Evolutionary conservation across 2,113 vertebrate species (phyloP), one percentile per base, ranked within the genome.

Genomic region (Triplophysa tibetana): DNA sequence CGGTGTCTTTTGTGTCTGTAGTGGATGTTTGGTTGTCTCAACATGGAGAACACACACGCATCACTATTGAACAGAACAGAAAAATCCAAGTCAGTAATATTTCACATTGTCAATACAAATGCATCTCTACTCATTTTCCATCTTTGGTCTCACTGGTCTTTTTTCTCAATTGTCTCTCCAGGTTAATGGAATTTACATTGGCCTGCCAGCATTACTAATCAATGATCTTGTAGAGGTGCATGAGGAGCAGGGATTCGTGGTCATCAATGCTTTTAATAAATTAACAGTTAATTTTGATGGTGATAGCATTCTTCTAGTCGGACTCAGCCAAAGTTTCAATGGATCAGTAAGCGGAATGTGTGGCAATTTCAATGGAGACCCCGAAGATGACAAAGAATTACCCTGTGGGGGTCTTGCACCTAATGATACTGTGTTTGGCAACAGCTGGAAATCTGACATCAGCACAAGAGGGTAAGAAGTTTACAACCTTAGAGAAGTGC

Each of bases 321-420:
- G 64, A 67, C 61, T 91, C 0, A 81, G 29, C 0, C 79, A 82
- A 14, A 45, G 70, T 2, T 78, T 61, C 72, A 11, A 6, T 17
- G 76, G 86, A 43, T 69, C 17, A 58, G 78, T 92, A 5, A 87
- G 68, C 0, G 89, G 91, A 1, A 90, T 92, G 89, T 90, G 91
- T 77, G 88, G 91, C 9, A 91, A 93, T 82, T 88, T 87, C 81
- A 93, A 89, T 7, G 81, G 77, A 9, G 19, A 91, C 52, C 78
- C 82, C 65, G 16, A 24, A 23, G 92, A 93, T 72, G 92, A 93
- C 77, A 92, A 90, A 85, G 77, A 82, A 11, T 50, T 84, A 19
- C 90, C 90, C 0, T 85, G 66, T 56, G 92, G 92, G 23, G 75
- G 66, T 1, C 17, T n/a, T 7, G 85, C 89, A 7, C 79, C n/a